Evolutionary conservation across 1,140 invertebrate species (phyloP).

Genomic region (Lordiphosa mommai): DNA sequence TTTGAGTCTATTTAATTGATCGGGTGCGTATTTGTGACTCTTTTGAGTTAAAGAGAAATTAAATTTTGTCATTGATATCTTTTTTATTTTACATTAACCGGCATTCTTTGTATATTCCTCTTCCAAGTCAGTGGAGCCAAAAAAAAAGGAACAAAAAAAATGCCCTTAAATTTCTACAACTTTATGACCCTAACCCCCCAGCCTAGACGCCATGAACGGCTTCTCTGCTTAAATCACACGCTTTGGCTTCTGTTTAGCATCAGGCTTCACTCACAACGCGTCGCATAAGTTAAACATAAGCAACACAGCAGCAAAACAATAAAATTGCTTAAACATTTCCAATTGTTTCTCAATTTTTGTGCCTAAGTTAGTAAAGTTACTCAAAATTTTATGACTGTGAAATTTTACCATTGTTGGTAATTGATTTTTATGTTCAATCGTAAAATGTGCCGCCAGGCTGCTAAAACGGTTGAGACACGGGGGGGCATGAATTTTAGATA

Average conservation of each 20-base stretch:
- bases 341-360: slow-evolving; percentile 68
- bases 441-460: slow-evolving; percentile 41
- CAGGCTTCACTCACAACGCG: neutral
- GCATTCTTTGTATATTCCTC: neutral
- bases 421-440: slow-evolving; percentile 77
- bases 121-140: slow-evolving; percentile 27
- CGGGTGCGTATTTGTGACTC: too few relatives aligned
- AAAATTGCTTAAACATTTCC: slow-evolving; percentile 64
- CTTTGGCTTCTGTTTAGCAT: slow-evolving; percentile 21
- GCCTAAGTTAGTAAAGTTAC: slow-evolving; percentile 38
- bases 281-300: slow-evolving; percentile 39
- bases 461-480: neutral
- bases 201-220: slow-evolving; percentile 24
- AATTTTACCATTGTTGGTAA: slow-evolving; percentile 75
- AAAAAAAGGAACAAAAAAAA: slow-evolving; percentile 30
- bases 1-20: too few relatives aligned
- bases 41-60: too few relatives aligned
- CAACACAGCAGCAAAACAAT: slow-evolving; percentile 41
- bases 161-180: slow-evolving; percentile 34
- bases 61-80: too few relatives aligned
- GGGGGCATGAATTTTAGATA: slow-evolving; percentile 69
- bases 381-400: slow-evolving; percentile 67
- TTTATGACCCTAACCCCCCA: slow-evolving; percentile 34
- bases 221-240: slow-evolving; percentile 12
- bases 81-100: too few relatives aligned